Evolutionary conservation across 2,888 invertebrate genomes (phyloP).

Genomic region (Drosophila borborema): DNA sequence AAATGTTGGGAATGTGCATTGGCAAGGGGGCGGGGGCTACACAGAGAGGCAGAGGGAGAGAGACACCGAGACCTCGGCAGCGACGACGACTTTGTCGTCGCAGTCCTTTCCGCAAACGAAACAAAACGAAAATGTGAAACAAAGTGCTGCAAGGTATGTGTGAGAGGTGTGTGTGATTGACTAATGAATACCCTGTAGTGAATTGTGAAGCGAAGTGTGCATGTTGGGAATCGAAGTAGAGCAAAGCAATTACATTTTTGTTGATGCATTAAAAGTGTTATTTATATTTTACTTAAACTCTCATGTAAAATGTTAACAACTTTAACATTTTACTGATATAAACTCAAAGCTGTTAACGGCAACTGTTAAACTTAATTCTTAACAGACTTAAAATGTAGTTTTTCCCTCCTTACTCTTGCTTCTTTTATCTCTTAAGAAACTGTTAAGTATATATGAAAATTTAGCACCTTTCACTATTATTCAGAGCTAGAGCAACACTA

Average conservation of each 20-base stretch:
- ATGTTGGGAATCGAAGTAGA: background rate
- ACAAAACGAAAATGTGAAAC: conserved; percentile 33
- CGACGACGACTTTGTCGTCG: conserved; percentile 48
- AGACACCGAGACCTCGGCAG: conserved; percentile 38
- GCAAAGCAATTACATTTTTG: background rate
- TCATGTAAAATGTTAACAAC: too few relatives aligned
- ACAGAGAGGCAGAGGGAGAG: background rate
- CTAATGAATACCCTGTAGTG: conserved; percentile 30
- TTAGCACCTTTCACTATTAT: conserved; percentile 1
- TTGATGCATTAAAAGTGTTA: background rate
- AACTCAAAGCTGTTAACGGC: background rate
- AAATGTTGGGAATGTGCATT: conserved; percentile 22
- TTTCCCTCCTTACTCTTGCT: background rate
- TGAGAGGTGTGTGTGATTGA: background rate
- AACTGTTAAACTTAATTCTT: background rate
- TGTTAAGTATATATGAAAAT: background rate
- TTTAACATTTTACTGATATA: background rate
- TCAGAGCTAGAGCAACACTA: conserved; percentile 1
- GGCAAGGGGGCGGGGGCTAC: background rate
- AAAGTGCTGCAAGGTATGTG: conserved; percentile 31
- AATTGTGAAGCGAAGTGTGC: background rate
- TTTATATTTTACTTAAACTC: too few relatives aligned
- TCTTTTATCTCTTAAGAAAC: background rate
- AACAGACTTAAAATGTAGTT: background rate
- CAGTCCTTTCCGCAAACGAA: conserved; percentile 54